These are phyloP conservation scores for Torymus auratus DNA, from an alignment of 2,888 invertebrate genomes.

Conservation along the genomic window DNA sequence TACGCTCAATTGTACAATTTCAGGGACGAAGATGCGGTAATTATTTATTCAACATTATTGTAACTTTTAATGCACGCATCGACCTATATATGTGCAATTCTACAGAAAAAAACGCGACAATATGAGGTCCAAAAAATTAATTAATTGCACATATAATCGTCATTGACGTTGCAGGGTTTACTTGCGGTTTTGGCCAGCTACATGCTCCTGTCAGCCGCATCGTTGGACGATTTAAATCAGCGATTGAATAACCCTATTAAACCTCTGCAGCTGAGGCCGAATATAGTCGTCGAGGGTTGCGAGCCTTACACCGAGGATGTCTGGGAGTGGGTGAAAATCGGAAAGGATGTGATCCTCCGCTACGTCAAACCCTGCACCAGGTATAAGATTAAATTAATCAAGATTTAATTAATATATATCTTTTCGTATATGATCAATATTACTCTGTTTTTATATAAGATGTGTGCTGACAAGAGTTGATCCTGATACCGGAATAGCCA, in stretches of 20 bases:
- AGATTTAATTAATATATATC: no score
- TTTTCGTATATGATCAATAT: slow-evolving; percentile 22
- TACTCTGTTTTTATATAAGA: slow-evolving; percentile 63
- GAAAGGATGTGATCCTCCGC: slow-evolving; percentile 76
- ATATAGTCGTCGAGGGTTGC: slow-evolving; percentile 78
- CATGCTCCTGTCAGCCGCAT: slow-evolving; percentile 78
- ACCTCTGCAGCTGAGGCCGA: slow-evolving; percentile 79
- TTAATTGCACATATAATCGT: no score
- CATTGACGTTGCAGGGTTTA: slow-evolving; percentile 72
- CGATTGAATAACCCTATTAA: slow-evolving; percentile 75
- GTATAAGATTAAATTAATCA: slow-evolving; percentile 67
- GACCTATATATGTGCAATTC: no score
- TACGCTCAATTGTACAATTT: slow-evolving; percentile 66
- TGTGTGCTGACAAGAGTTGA: slow-evolving; percentile 77
- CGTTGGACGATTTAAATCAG: slow-evolving; percentile 78
- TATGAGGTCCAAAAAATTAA: no score
- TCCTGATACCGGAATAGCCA: slow-evolving; percentile 77
- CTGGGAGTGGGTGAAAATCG: slow-evolving; percentile 81
- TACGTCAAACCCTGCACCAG: slow-evolving; percentile 80
- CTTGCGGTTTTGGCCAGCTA: slow-evolving; percentile 79
- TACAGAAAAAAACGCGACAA: no score
- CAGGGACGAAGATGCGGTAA: slow-evolving; percentile 69
- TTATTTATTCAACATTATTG: slow-evolving; percentile 48
- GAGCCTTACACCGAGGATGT: slow-evolving; percentile 78
- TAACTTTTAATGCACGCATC: no score